A percentile compares a stretch with the other conserved stretches of the same genome.
Evolutionary conservation across 1,140 invertebrate genomes (phyloP).

Genomic region (Ceratina japonica): DNA sequence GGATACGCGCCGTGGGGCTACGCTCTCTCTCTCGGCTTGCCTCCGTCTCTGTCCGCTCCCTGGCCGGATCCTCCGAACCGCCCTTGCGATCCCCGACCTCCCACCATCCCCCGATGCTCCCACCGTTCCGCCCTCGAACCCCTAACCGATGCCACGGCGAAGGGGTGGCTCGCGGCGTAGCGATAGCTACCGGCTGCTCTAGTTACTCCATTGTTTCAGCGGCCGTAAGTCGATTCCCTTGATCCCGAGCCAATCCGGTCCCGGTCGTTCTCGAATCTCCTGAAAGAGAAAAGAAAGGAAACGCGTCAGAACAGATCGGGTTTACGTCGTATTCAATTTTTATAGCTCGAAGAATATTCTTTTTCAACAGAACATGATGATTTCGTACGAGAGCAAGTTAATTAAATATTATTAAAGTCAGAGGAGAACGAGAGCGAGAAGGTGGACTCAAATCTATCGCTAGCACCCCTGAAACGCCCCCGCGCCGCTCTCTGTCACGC

Average conservation of each 20-base stretch:
- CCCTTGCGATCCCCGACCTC: neutral
- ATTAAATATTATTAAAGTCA: neutral
- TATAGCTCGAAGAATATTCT: neutral
- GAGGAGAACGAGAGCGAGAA: neutral
- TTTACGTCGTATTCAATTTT: no score
- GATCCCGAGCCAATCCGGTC: no score
- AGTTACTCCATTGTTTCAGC: no score
- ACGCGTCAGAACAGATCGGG: no score
- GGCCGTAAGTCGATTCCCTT: no score
- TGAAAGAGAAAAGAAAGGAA: no score
- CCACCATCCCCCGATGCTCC: neutral
- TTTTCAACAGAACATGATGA: neutral
- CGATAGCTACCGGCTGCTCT: no score
- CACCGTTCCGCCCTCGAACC: neutral
- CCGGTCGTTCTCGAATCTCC: no score
- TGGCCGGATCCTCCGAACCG: neutral
- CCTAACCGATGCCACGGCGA: neutral
- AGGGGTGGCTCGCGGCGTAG: neutral
- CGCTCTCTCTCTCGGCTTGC: constrained; percentile 26
- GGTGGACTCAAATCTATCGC: neutral
- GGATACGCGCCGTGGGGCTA: constrained; percentile 27
- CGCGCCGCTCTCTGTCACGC: neutral
- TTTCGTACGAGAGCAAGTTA: neutral
- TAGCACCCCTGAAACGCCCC: constrained; percentile 7
- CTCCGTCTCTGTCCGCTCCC: constrained; percentile 6